Evolutionary conservation across 1,140 invertebrate genomes (phyloP).

Genomic region (Chironomus striatipennis): DNA sequence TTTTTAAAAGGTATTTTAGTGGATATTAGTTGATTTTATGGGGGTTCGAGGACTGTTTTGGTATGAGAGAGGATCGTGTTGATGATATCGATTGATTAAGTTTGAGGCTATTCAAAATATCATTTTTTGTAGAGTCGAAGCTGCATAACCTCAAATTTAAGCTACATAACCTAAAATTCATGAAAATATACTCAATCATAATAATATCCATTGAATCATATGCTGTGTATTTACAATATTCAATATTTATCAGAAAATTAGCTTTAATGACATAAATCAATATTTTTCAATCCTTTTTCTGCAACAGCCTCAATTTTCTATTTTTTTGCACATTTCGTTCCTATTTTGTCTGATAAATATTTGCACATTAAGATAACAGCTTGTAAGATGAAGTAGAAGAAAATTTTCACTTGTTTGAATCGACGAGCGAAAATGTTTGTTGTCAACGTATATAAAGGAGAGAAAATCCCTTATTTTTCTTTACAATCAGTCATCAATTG

Average conservation of each 20-base stretch:
- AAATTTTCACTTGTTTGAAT: constrained; percentile 1
- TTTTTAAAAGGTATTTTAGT: too few relatives aligned
- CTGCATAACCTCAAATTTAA: too few relatives aligned
- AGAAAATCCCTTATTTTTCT: neutral
- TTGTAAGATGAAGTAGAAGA: neutral
- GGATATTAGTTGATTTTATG: too few relatives aligned
- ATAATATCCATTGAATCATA: too few relatives aligned
- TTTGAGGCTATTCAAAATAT: too few relatives aligned
- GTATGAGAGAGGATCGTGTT: too few relatives aligned
- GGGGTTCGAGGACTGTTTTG: too few relatives aligned
- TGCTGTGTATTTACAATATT: neutral
- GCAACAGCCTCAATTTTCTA: neutral
- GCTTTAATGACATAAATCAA: neutral
- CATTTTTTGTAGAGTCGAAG: too few relatives aligned
- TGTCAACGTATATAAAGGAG: neutral
- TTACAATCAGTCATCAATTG: constrained; percentile 1
- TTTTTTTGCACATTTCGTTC: neutral
- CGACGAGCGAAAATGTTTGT: neutral
- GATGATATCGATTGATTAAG: too few relatives aligned
- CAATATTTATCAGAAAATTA: neutral
- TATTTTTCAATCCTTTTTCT: neutral
- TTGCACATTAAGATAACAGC: constrained; percentile 6
- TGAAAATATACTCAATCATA: too few relatives aligned
- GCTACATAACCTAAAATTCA: too few relatives aligned
- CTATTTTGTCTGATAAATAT: neutral